Conservation (phyloP, 2,797 vertebrate genomes). For the Pipistrellus kuhlii region DNA sequence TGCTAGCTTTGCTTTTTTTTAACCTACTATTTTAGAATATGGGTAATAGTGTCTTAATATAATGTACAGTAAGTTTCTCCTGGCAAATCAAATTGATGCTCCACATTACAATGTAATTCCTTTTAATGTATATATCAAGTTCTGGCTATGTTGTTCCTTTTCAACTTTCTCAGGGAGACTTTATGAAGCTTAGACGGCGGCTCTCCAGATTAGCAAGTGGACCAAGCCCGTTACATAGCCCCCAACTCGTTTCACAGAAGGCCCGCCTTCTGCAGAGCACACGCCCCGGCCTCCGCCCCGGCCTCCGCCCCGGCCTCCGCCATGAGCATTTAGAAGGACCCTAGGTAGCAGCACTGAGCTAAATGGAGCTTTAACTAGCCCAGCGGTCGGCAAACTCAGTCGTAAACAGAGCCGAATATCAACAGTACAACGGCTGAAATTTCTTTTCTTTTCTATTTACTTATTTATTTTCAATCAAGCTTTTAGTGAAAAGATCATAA, state of each 20-base stretch:
- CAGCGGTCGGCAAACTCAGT: no score
- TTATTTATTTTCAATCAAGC: no score
- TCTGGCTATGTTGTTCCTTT: background rate
- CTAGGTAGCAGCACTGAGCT: constrained; percentile 58
- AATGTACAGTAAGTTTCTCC: background rate
- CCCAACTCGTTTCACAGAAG: constrained; percentile 59
- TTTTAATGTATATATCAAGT: constrained; percentile 7
- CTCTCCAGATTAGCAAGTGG: background rate
- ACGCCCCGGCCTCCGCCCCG: constrained; percentile 64
- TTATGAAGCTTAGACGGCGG: background rate
- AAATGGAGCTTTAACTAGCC: constrained; percentile 58
- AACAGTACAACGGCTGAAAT: no score
- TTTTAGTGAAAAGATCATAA: no score
- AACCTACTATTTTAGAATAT: background rate
- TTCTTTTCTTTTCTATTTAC: no score
- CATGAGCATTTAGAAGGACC: constrained; percentile 67
- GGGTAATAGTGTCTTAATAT: background rate
- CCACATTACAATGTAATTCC: constrained; percentile 9
- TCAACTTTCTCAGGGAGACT: constrained; percentile 20
- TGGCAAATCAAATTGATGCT: background rate
- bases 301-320: constrained; percentile 44
- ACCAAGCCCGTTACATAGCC: background rate
- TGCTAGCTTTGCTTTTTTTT: constrained; percentile 32
- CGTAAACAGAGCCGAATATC: no score
- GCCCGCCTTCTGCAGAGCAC: constrained; percentile 56